Conservation (phyloP, 1,140 invertebrate species). For the Ctenoplectra terminalis region DNA sequence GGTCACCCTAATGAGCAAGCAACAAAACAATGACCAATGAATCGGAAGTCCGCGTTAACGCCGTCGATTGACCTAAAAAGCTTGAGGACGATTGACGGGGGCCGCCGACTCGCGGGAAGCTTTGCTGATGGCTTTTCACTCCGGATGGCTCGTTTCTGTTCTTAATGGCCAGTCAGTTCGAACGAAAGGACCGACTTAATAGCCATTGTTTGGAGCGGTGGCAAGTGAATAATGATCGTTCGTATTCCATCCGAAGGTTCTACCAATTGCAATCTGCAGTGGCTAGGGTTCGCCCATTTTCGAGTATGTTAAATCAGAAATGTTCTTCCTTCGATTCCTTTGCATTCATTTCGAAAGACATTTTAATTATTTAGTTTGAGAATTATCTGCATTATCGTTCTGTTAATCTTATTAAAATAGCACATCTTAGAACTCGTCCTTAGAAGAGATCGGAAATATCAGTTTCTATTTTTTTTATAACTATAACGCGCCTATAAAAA, state of each 20-base stretch:
- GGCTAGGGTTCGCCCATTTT: neutral
- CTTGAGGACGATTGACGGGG: constrained; percentile 37
- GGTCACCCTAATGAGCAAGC: constrained; percentile 14
- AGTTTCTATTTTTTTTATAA: no score
- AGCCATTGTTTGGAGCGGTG: constrained; percentile 50
- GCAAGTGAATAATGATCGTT: constrained; percentile 42
- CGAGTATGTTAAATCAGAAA: neutral
- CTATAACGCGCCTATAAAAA: no score
- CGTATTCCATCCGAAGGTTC: neutral
- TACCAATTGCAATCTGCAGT: constrained; percentile 5
- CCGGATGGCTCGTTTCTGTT: constrained; percentile 51
- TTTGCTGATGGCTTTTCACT: constrained; percentile 50
- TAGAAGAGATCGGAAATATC: no score
- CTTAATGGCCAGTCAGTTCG: constrained; percentile 46
- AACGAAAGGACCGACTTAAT: constrained; percentile 37
- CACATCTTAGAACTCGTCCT: no score
- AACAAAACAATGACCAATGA: neutral
- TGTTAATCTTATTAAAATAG: no score
- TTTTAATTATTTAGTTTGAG: no score
- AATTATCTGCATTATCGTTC: no score
- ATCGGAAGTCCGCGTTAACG: constrained; percentile 24
- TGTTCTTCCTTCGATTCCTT: no score
- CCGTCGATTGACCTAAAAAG: constrained; percentile 45
- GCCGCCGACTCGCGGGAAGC: constrained; percentile 11
- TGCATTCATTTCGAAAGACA: no score